Conservation (phyloP, 2,797 vertebrate genomes). For the Rhadinocentrus ornatus region DNA sequence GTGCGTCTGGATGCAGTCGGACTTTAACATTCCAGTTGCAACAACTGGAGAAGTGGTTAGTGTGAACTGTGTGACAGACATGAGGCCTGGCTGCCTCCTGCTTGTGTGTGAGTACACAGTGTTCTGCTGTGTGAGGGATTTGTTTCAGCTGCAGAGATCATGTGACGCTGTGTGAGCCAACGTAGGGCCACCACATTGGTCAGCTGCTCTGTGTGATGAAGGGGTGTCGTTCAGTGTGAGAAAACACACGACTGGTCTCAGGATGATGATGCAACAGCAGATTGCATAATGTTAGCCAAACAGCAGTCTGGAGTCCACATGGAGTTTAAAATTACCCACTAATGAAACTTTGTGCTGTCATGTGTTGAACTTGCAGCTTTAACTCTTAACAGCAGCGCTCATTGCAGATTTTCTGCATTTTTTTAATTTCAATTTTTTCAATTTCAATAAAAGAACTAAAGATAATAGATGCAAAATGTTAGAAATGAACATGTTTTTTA, state of each 20-base stretch:
- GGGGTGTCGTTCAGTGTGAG: conserved; percentile 11
- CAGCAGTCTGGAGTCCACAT: conserved; percentile 8
- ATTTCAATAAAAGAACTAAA: neutral
- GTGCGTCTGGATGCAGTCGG: neutral
- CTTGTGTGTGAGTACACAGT: conserved; percentile 14
- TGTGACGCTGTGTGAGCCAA: conserved; percentile 38
- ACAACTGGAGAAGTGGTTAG: neutral
- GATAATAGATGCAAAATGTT: no score
- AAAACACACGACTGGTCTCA: conserved; percentile 47
- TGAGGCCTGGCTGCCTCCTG: conserved; percentile 9
- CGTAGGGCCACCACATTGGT: conserved; percentile 47
- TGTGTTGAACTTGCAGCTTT: conserved; percentile 5
- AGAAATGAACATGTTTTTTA: no score
- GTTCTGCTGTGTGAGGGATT: conserved; percentile 41
- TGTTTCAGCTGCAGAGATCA: conserved; percentile 49
- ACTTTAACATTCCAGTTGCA: neutral
- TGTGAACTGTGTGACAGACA: neutral
- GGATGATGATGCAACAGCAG: conserved; percentile 61
- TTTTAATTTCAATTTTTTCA: neutral
- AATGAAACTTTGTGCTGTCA: conserved; percentile 1
- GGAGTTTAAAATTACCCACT: neutral
- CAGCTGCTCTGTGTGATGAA: conserved; percentile 22
- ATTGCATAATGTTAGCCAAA: conserved; percentile 57
- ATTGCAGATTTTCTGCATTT: neutral
- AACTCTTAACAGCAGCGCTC: neutral